Base-by-base conservation (phyloP, 2,888 invertebrate genomes). In the Ommatoiulus sabulosus region DNA sequence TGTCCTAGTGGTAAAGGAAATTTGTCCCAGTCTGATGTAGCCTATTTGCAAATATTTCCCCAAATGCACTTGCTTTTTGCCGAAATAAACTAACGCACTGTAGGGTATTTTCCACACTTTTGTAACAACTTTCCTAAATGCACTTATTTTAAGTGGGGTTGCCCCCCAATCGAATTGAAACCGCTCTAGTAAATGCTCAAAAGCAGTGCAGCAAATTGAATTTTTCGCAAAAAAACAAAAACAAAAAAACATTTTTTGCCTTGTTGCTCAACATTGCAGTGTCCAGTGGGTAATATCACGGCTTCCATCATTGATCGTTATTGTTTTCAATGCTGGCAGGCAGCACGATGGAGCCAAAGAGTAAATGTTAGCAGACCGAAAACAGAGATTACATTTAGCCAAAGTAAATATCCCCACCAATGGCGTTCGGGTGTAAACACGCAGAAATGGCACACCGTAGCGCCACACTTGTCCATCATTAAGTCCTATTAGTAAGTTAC, bases 391-490 rank as follows among this genome's bases (percentile, higher is more conserved):
- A 72, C 72, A 72, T 72, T 72, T 72, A 72, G 72, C 72, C 72
- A 72, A 72, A 72, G 72, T 24, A 72, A 72, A 72, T 72, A 72
- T 8, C 1, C 7, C n/a, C n/a, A 72, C 72, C 72, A 72, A 24
- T 20, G 72, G 72, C 8, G 72, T 24, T 6, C 2, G 72, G 72
- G 24, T 20, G 72, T 24, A 72, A 72, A 72, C 72, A 72, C 10
- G 8, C 24, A 20, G 72, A 72, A 72, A 72, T 72, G 72, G 46
- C 44, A 85, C 44, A 44, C 85, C 44, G 12, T 7, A 85, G 44
- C 46, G 44, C 44, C 85, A 85, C 85, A 85, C 6, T 44, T 85
- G 85, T 85, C 85, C 85, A 44, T 85, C 85, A 85, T 85, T 85
- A 85, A 44, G 85, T 44, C 85, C 46, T 85, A 85, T 85, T 85